Evolutionary conservation across 2,797 vertebrate genomes (phyloP).

Genomic region (Trichosurus vulpecula): DNA sequence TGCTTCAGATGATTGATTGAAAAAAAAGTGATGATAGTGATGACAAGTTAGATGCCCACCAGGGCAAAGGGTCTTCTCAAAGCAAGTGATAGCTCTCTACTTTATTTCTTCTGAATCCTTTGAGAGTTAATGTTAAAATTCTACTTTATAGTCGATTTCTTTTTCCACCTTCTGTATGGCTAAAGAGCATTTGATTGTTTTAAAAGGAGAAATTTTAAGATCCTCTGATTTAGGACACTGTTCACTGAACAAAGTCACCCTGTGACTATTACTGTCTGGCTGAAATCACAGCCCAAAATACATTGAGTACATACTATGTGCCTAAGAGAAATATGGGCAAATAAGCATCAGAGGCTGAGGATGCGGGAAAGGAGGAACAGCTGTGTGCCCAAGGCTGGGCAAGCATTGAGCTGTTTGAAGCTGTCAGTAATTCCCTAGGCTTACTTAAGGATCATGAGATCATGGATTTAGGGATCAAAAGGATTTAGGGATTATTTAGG

Average conservation of each 20-base stretch:
- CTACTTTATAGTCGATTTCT: not conserved
- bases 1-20: slow-evolving; percentile 7
- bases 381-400: not conserved
- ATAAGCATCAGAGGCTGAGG: not conserved
- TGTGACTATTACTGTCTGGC: not conserved
- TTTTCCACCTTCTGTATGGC: not conserved
- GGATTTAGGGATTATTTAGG: not conserved
- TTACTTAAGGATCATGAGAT: not conserved
- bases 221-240: not conserved
- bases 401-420: not conserved
- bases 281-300: not conserved
- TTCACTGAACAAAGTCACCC: not conserved
- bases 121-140: slow-evolving; percentile 24
- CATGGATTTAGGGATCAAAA: slow-evolving; percentile 23
- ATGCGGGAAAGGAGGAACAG: not conserved
- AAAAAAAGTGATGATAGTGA: slow-evolving; percentile 41
- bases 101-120: not conserved
- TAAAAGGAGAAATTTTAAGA: not conserved
- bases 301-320: not conserved
- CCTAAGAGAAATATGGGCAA: not conserved
- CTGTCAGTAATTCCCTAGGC: slow-evolving; percentile 16
- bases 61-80: not conserved
- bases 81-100: not conserved
- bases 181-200: not conserved
- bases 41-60: not conserved